Evolutionary conservation across 2,113 vertebrate species (phyloP), one percentile per base, ranked within the genome.

Genomic region (Prionailurus bengalensis): DNA sequence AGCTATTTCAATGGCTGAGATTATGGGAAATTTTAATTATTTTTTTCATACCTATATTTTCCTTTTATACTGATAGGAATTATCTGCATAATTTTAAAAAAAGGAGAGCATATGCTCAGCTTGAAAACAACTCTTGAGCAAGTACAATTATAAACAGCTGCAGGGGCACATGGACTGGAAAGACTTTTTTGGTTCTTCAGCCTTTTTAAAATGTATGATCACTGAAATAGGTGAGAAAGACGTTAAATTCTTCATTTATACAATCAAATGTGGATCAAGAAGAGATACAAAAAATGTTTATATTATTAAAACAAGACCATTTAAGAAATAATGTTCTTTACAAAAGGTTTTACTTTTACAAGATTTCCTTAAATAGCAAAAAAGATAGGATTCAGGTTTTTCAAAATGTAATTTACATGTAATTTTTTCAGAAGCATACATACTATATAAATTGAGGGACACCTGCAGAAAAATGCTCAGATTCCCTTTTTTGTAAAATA

Each of bases 191-290:
- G 31, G 45, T 84, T 93, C 94, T 84, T 76, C 36, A 93, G 17
- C 8, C 53, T 58, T 68, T 93, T 3, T 45, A 10, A 92, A 63
- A 70, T 45, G 84, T 21, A 93, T 2, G 0, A 13, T 89, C 45
- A 58, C 45, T 61, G 55, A 76, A 15, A 6, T 3, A 97, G 61
- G 48, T 94, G 11, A 95, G 65, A 80, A 90, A 91, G 63, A 95
- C 25, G 31, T 81, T 91, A 42, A 80, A 21, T 21, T 94, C 45
- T 91, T 96, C 15, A 73, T 92, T 94, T 96, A 91, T 8, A 95
- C 91, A 96, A 84, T 95, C 66, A 76, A 94, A 55, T 51, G 39
- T 74, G 61, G 9, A 53, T 84, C 87, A 93, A 92, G 68, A 91
- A 92, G 61, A 95, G 21, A 79, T 21, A 45, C 4, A 31, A 83